Conservation (phyloP, 2,113 vertebrate genomes). For the Dipodomys ordii region DNA sequence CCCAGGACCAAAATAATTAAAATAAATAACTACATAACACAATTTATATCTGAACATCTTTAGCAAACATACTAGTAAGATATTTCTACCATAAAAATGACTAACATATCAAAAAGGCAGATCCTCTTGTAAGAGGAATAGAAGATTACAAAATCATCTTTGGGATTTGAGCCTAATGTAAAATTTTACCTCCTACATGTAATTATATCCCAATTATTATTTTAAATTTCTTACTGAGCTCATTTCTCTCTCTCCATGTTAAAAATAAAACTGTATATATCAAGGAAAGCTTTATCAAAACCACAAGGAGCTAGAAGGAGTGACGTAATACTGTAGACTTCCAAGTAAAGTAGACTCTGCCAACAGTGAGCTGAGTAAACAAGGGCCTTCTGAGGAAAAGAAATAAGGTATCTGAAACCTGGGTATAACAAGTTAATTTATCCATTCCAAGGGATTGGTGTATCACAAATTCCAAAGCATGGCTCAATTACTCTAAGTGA, state of each 20-base stretch:
- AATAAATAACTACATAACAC: too few species aligned
- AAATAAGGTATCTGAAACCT: neutral
- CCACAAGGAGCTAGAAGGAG: neutral
- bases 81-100: neutral
- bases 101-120: neutral
- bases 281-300: slow-evolving; percentile 12
- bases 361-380: neutral
- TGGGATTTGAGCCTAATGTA: slow-evolving; percentile 34
- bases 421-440: neutral
- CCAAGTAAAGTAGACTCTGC: neutral
- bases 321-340: neutral
- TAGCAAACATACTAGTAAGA: neutral
- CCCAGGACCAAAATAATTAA: too few species aligned
- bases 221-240: slow-evolving; percentile 48
- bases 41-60: neutral
- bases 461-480: neutral
- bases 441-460: neutral
- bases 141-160: slow-evolving; percentile 53
- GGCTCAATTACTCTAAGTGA: neutral
- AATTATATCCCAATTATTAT: slow-evolving; percentile 30
- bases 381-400: neutral
- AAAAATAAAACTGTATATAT: neutral
- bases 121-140: neutral
- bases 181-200: neutral
- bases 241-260: neutral